These are phyloP conservation scores for Aviceda subcristata DNA, from an alignment of 2,113 vertebrate species.

Conservation along the genomic window DNA sequence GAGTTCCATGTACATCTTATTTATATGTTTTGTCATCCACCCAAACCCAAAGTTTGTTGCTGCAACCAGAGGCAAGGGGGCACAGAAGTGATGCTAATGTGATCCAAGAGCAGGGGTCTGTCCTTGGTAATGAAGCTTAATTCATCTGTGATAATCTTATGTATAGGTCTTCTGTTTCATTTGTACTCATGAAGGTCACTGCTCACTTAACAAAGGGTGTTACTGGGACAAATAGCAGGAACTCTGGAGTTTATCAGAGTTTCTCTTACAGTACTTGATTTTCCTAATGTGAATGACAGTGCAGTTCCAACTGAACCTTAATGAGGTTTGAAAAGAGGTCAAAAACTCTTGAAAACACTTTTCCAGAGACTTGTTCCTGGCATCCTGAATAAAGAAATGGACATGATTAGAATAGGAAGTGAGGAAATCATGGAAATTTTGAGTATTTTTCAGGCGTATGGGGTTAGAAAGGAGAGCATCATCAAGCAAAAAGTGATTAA, in stretches of 20 bases:
- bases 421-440: not conserved
- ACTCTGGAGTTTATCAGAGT: not conserved
- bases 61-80: not conserved
- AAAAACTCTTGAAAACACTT: not conserved
- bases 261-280: not conserved
- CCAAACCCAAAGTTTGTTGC: not conserved
- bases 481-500: not conserved
- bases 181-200: not conserved
- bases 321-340: not conserved
- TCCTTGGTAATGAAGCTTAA: not conserved
- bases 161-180: not conserved
- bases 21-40: rapidly evolving
- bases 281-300: not conserved
- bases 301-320: not conserved
- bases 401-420: not conserved
- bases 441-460: not conserved
- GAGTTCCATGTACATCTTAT: not conserved
- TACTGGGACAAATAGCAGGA: not conserved
- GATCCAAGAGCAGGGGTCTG: not conserved
- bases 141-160: not conserved
- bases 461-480: not conserved
- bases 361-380: not conserved
- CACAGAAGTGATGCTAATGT: not conserved
- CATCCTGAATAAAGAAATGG: not conserved
- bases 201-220: not conserved